Evolutionary conservation across 2,797 vertebrate species (phyloP), one percentile per base, ranked within the genome.

Genomic region (Euthynnus affinis): DNA sequence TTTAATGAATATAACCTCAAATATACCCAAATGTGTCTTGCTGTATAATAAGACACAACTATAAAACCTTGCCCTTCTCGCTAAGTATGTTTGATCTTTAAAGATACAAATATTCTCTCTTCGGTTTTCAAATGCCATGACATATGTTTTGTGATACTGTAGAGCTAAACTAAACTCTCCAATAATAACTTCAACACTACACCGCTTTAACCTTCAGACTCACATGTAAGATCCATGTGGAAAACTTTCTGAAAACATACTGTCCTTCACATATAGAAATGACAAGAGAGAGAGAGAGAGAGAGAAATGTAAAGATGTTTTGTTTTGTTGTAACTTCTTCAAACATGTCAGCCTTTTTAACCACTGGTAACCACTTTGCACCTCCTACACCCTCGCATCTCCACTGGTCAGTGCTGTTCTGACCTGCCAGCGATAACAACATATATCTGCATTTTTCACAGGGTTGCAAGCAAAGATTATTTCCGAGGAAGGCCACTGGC

Each of bases 381-480:
- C 73, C 71, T 81, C 76, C 76, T 49, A 40, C 91, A 53, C 78
- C 52, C 76, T 82, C 60, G 51, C 76, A 74, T 80, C 72, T 87
- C 73, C 46, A 29, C 70, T 56, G 85, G 84, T 74, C 84, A 81
- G 67, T 9, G 55, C 22, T 60, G 67, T 20, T 81, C 55, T 84
- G 89, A 86, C 82, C 86, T 61, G 70, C 44, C 58, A 32, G 58
- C 52, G 42, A 51, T 72, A 82, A 71, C 71, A 25, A 63, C 74
- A 46, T 32, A 79, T 67, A 78, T 75, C 64, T 75, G 34, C 1
- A 6, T 59, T 88, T 74, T 71, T 58, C 37, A 58, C 66, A 51
- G 48, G 70, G 60, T 80, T 73, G 77, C 46, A 51, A 78, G 80
- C 80, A 53, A 32, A 81, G 77, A 83, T 85, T 80, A 77, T 76